These are phyloP conservation scores for Tachuris rubrigastra DNA, from an alignment of 2,113 vertebrate genomes.

Conservation along the genomic window DNA sequence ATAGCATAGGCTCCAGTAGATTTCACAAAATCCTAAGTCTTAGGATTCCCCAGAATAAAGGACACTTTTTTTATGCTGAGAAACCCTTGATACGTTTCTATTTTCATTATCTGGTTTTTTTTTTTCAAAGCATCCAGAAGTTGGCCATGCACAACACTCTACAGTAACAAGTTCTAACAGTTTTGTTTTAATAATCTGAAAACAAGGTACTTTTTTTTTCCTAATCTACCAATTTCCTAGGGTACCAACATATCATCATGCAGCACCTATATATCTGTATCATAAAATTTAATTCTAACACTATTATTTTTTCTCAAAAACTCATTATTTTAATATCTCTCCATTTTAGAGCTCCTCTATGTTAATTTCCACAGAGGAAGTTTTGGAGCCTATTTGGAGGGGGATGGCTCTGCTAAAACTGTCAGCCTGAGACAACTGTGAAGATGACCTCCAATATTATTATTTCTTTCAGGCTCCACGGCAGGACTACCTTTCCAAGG, in stretches of 20 bases:
- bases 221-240: background rate
- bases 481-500: background rate
- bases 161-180: background rate
- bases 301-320: background rate
- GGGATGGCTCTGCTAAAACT: background rate
- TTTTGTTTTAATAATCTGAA: background rate
- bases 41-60: background rate
- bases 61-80: rapidly evolving
- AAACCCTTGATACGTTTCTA: background rate
- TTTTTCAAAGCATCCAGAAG: background rate
- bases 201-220: background rate
- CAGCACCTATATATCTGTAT: background rate
- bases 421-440: background rate
- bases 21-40: background rate
- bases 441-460: background rate
- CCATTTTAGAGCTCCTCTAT: background rate
- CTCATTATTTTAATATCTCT: background rate
- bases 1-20: rapidly evolving
- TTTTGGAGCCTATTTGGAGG: rapidly evolving
- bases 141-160: background rate
- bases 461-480: background rate
- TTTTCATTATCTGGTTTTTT: background rate
- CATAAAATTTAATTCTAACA: background rate
- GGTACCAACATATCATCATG: background rate
- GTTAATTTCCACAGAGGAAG: background rate